Percentiles rank a stretch among this genome's conserved stretches.
Conservation (phyloP, 2,797 vertebrate species). For the Lacerta bilineata region DNA sequence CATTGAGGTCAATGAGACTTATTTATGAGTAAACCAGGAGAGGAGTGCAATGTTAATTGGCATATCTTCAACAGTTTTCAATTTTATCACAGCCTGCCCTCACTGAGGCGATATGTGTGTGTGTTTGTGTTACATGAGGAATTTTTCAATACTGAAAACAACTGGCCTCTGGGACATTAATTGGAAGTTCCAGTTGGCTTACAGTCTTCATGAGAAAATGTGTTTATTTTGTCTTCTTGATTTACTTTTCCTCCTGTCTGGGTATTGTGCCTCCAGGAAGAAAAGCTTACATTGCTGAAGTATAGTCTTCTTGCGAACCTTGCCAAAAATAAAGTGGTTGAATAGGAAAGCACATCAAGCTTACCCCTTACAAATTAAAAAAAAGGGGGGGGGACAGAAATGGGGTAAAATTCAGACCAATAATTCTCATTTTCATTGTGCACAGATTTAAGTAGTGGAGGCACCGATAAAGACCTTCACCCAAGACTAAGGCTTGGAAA, state of each 20-base stretch:
- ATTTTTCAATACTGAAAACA: constrained; percentile 64
- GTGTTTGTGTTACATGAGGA: constrained; percentile 36
- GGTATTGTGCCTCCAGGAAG: constrained; percentile 83
- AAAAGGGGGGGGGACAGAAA: not conserved
- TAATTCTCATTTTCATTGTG: constrained; percentile 48
- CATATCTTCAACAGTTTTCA: constrained; percentile 31
- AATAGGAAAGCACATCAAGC: constrained; percentile 74
- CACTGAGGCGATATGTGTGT: not conserved
- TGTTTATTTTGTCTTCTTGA: constrained; percentile 86
- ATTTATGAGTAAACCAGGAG: not conserved
- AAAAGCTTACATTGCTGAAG: constrained; percentile 79
- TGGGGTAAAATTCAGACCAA: constrained; percentile 41
- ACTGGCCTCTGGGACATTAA: constrained; percentile 66
- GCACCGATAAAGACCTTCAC: constrained; percentile 19
- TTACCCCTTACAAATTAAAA: constrained; percentile 58
- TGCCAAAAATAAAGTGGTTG: constrained; percentile 82
- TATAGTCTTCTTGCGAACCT: constrained; percentile 71
- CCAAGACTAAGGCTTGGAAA: constrained; percentile 16
- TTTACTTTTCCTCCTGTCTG: constrained; percentile 82
- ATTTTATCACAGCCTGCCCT: not conserved
- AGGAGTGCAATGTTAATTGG: constrained; percentile 35
- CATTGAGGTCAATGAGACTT: constrained; percentile 35
- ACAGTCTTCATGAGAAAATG: constrained; percentile 72
- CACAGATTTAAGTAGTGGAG: constrained; percentile 41
- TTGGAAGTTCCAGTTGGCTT: constrained; percentile 76